phyloP scores from a whole-genome alignment of 2,888 invertebrate species.

The Rhabditoides inermis region DNA sequence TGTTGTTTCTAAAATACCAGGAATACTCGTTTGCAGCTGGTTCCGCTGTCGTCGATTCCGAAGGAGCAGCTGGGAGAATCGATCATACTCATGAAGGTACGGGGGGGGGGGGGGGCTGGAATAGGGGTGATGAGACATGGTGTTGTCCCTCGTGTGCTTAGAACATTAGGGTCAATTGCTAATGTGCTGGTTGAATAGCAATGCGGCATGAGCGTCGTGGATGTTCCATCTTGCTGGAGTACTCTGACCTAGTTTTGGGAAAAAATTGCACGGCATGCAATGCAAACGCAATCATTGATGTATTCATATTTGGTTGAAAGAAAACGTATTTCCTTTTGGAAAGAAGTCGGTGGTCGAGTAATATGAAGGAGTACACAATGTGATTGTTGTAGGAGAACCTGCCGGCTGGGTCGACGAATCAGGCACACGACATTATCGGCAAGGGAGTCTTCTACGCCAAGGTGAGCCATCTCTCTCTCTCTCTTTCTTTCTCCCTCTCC shows the following conservation, averaged over 20 bases:
- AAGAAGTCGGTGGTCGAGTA: too few species aligned
- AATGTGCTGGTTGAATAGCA: neutral
- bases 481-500: neutral
- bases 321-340: too few species aligned
- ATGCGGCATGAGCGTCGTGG: neutral
- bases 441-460: constrained; percentile 39
- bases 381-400: constrained; percentile 11
- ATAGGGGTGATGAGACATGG: too few species aligned
- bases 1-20: too few species aligned
- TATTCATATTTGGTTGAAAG: too few species aligned
- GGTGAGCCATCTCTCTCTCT: constrained; percentile 14
- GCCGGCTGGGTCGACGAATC: constrained; percentile 30
- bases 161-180: neutral
- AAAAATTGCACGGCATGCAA: too few species aligned
- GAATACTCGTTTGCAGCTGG: too few species aligned
- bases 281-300: too few species aligned
- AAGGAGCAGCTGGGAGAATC: constrained; percentile 42
- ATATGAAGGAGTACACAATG: too few species aligned
- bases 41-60: constrained; percentile 31
- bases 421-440: constrained; percentile 32
- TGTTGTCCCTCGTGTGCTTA: neutral
- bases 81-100: constrained; percentile 34
- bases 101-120: too few species aligned
- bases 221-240: too few species aligned
- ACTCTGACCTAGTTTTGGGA: too few species aligned